phyloP scores from a whole-genome alignment of 2,113 vertebrate species.

The Astur gentilis region DNA sequence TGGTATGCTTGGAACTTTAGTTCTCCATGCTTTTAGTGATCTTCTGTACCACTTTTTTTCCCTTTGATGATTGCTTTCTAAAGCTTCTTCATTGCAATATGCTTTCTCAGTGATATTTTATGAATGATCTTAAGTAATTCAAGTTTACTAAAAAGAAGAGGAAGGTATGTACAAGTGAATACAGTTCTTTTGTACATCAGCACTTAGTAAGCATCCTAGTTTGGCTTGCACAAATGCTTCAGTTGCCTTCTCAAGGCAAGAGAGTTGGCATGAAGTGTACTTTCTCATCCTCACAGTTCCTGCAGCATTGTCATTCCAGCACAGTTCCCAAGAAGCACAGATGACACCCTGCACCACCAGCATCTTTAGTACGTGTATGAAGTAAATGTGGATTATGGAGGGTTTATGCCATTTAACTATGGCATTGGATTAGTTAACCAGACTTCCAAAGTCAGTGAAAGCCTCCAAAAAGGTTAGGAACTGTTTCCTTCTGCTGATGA shows the following conservation, averaged over 20 bases:
- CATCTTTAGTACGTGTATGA: not conserved
- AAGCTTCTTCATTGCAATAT: slow-evolving; percentile 45
- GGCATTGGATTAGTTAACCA: not conserved
- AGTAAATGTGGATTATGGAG: not conserved
- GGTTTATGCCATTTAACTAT: not conserved
- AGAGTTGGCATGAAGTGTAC: not conserved
- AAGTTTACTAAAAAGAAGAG: slow-evolving; percentile 26
- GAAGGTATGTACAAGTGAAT: not conserved
- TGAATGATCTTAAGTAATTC: slow-evolving; percentile 48
- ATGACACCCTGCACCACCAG: not conserved
- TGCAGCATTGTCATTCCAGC: not conserved
- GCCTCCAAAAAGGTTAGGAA: not conserved
- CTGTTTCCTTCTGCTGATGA: not conserved
- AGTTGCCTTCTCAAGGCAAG: not conserved
- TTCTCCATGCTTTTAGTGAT: not conserved
- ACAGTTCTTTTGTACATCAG: not conserved
- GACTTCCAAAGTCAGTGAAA: not conserved
- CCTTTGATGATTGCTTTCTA: slow-evolving; percentile 64
- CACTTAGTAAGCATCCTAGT: not conserved
- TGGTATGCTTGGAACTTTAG: slow-evolving; percentile 71
- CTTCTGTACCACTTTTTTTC: not conserved
- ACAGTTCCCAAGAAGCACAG: not conserved
- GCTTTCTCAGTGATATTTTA: slow-evolving; percentile 67
- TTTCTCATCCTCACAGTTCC: not conserved
- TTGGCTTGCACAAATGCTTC: not conserved